phyloP scores from a whole-genome alignment of 92 coral and sea anemone species.

The Actinostola sp. region DNA sequence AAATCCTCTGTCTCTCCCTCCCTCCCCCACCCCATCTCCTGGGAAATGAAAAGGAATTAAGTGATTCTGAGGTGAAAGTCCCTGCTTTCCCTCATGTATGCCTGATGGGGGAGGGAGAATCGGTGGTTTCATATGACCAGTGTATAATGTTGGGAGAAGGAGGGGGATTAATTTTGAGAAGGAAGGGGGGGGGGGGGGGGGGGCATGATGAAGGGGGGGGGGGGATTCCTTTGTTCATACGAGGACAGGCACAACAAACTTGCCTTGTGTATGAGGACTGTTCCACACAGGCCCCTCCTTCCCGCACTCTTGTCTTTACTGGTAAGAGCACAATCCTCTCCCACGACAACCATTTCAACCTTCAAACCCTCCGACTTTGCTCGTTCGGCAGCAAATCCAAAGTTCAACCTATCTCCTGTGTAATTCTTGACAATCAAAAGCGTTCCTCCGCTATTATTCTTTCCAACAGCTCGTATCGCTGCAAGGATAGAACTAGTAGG shows the following conservation, averaged over 20 bases:
- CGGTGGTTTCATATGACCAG: too few species aligned
- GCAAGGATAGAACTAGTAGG: conserved; percentile 94
- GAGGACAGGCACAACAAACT: neutral
- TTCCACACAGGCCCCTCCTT: conserved; percentile 96
- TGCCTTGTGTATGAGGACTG: conserved; percentile 95
- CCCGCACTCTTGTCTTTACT: conserved; percentile 97
- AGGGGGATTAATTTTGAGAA: too few species aligned
- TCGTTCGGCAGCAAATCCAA: conserved; percentile 96
- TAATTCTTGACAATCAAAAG: conserved; percentile 95
- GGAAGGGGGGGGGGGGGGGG: too few species aligned
- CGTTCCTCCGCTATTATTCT: conserved; percentile 76
- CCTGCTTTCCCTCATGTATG: too few species aligned
- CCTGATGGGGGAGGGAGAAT: too few species aligned
- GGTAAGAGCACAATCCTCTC: conserved; percentile 96
- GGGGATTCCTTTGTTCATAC: too few species aligned
- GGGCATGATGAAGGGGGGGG: too few species aligned
- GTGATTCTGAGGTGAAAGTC: too few species aligned
- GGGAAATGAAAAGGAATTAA: too few species aligned
- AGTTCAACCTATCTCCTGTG: conserved; percentile 93
- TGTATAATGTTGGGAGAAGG: too few species aligned
- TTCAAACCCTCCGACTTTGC: conserved; percentile 90
- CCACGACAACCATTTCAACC: conserved; percentile 93
- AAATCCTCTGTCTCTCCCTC: too few species aligned
- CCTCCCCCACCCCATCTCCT: too few species aligned
- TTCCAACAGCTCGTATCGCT: conserved; percentile 89